phyloP scores from a whole-genome alignment of 2,113 vertebrate genomes.

The Antechinus stuartii region DNA sequence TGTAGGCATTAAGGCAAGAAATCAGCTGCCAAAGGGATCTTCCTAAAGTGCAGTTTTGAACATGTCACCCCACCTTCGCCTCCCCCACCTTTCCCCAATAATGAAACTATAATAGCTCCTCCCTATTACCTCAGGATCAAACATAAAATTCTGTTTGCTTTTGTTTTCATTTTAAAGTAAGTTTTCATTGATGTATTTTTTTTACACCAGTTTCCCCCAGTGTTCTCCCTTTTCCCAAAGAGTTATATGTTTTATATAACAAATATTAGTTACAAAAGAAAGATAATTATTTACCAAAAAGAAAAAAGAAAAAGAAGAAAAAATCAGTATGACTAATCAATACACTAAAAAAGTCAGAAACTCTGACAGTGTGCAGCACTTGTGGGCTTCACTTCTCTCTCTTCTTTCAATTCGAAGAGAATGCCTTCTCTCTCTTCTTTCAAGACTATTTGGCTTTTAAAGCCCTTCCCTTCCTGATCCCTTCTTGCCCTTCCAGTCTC shows the following conservation, averaged over 20 bases:
- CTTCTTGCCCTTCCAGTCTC: not conserved
- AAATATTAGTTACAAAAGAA: not conserved
- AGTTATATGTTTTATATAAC: not conserved
- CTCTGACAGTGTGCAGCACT: not conserved
- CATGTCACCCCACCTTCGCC: not conserved
- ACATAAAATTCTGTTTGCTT: not conserved
- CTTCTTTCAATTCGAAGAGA: not conserved
- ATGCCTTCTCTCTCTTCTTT: not conserved
- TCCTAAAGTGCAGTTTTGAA: not conserved
- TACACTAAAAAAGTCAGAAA: not conserved
- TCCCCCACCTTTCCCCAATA: not conserved
- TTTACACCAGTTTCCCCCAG: not conserved
- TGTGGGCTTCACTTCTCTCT: not conserved
- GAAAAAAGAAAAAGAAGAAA: not conserved
- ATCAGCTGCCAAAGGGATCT: not conserved
- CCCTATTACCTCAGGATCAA: not conserved
- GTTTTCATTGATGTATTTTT: not conserved
- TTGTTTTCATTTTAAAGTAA: not conserved
- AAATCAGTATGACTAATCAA: not conserved
- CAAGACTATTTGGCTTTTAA: not conserved
- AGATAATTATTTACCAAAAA: not conserved
- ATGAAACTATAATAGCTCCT: not conserved
- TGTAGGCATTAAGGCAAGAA: not conserved
- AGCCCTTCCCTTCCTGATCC: not conserved
- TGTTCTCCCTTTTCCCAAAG: not conserved